These are phyloP conservation scores for Gambusia affinis DNA, from an alignment of 2,113 vertebrate species.

Conservation along the genomic window DNA sequence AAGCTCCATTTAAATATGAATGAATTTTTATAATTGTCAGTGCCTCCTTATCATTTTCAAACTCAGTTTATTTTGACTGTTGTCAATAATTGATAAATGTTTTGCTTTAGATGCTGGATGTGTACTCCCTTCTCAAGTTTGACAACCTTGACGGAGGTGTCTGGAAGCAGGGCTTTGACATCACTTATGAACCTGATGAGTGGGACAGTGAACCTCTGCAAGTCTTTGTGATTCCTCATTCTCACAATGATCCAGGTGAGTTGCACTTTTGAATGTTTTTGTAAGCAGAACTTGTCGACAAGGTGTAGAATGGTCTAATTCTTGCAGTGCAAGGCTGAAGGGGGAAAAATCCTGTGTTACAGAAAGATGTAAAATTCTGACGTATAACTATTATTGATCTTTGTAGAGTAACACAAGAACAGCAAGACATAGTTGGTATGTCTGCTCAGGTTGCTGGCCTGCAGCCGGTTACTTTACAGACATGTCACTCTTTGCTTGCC, in stretches of 20 bases:
- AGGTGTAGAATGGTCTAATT: background rate
- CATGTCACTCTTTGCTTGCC: no score
- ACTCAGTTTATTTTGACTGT: background rate
- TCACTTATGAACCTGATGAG: constrained; percentile 88
- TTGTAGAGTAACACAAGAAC: background rate
- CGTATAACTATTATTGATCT: background rate
- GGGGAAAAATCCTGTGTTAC: background rate
- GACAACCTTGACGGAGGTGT: constrained; percentile 95
- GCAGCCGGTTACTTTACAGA: no score
- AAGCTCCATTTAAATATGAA: background rate
- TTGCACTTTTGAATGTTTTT: background rate
- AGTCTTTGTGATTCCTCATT: constrained; percentile 96
- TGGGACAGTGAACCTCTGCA: constrained; percentile 91
- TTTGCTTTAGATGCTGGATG: constrained; percentile 87
- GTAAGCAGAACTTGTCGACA: background rate
- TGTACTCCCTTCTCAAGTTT: constrained; percentile 90
- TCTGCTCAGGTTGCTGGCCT: no score
- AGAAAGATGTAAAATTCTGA: background rate
- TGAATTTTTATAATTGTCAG: background rate
- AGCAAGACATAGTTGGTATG: no score
- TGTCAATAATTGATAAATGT: background rate
- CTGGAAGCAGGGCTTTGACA: constrained; percentile 99
- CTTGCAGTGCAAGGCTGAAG: background rate
- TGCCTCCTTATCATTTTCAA: background rate
- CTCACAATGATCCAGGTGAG: constrained; percentile 97